Evolutionary conservation across 2,888 invertebrate species (phyloP).

Genomic region (Scaptomyza reducta): DNA sequence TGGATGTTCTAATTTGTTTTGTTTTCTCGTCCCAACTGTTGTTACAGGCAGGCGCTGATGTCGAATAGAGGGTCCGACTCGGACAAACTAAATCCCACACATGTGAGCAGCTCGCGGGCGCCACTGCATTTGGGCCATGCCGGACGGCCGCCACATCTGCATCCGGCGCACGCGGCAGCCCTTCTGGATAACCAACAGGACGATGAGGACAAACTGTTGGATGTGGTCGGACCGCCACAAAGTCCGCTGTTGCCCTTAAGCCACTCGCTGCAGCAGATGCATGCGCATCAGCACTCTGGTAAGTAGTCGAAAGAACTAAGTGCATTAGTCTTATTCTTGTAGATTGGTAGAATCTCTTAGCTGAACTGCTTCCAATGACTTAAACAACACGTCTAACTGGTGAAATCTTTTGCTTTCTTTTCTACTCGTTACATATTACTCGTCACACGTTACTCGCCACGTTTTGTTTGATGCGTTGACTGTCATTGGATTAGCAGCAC

Average conservation of each 20-base stretch:
- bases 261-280: conserved; percentile 84
- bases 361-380: neutral
- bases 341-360: neutral
- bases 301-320: conserved; percentile 49
- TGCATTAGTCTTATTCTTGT: no score
- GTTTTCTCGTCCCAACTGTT: conserved; percentile 82
- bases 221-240: conserved; percentile 94
- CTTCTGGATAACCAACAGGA: conserved; percentile 86
- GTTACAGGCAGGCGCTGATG: conserved; percentile 89
- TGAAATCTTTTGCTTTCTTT: neutral
- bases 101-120: conserved; percentile 85
- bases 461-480: neutral
- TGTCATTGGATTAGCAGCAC: conserved; percentile 72
- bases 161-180: conserved; percentile 77
- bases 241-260: conserved; percentile 89
- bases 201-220: conserved; percentile 93
- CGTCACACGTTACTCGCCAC: neutral
- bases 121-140: conserved; percentile 84
- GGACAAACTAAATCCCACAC: conserved; percentile 86
- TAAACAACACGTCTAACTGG: conserved; percentile 14
- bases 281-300: conserved; percentile 85
- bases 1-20: conserved; percentile 84
- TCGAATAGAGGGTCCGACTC: conserved; percentile 85
- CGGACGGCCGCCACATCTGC: conserved; percentile 82
- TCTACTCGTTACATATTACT: conserved; percentile 1